Evolutionary conservation across 1,140 invertebrate species (phyloP).

Genomic region (Pseudomyrmex gracilis): DNA sequence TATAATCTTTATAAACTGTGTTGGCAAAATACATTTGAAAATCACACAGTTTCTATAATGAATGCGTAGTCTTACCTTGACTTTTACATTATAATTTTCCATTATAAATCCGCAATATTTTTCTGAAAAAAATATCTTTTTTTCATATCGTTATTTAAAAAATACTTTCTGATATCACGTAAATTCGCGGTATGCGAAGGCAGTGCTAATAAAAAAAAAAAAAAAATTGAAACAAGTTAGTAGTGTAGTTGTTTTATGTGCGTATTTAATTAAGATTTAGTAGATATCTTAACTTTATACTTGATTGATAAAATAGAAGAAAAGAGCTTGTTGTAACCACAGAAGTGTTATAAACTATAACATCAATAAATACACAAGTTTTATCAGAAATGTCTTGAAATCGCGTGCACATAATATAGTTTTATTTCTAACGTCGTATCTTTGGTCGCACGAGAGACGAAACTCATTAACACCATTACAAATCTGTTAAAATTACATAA

Average conservation of each 20-base stretch:
- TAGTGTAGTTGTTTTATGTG: conserved; percentile 9
- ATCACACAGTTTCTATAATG: not conserved
- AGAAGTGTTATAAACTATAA: conserved; percentile 24
- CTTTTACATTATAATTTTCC: conserved; percentile 11
- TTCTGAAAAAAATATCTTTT: conserved; percentile 7
- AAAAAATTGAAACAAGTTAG: conserved; percentile 22
- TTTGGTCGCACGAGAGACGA: conserved; percentile 38
- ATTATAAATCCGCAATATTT: conserved; percentile 8
- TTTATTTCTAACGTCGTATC: conserved; percentile 37
- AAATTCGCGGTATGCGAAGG: conserved; percentile 52
- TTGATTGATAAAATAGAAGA: conserved; percentile 10
- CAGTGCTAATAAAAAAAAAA: conserved; percentile 64
- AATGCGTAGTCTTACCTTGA: conserved; percentile 14
- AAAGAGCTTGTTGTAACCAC: conserved; percentile 7
- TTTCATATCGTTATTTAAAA: conserved; percentile 26
- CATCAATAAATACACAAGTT: conserved; percentile 24
- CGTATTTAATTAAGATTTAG: conserved; percentile 28
- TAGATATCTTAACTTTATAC: conserved; percentile 31
- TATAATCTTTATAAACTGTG: not conserved
- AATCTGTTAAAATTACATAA: conserved; percentile 11
- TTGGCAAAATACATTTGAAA: conserved; percentile 7
- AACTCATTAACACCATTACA: not conserved
- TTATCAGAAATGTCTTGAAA: conserved; percentile 12
- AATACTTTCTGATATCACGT: conserved; percentile 59
- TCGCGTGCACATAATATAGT: not conserved